These are phyloP conservation scores for Chiloscyllium plagiosum DNA, from an alignment of 2,113 vertebrate genomes.

Conservation along the genomic window DNA sequence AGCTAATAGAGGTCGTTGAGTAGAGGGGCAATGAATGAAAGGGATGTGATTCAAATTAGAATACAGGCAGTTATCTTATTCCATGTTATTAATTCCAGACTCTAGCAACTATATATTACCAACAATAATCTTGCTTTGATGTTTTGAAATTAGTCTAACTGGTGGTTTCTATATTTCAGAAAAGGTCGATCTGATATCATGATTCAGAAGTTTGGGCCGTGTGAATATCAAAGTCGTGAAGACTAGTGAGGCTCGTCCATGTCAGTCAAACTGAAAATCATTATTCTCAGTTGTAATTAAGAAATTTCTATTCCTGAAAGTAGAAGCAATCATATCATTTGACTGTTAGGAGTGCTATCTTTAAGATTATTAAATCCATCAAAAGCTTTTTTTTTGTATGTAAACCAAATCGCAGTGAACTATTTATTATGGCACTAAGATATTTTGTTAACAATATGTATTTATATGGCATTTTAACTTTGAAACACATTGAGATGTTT, in stretches of 20 bases:
- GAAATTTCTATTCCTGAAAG: background rate
- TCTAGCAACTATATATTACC: background rate
- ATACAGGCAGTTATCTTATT: background rate
- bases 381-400: constrained; percentile 15
- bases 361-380: constrained; percentile 4
- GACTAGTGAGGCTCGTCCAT: background rate
- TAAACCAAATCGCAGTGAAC: background rate
- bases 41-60: background rate
- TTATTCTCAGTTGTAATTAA: constrained; percentile 8
- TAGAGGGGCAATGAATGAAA: background rate
- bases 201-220: constrained; percentile 26
- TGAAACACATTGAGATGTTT: background rate
- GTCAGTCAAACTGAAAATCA: background rate
- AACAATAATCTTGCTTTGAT: background rate
- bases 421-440: background rate
- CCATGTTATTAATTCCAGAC: background rate
- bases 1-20: background rate
- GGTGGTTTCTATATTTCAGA: constrained; percentile 15
- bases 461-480: background rate
- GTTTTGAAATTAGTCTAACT: background rate
- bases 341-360: background rate
- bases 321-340: background rate
- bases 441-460: background rate
- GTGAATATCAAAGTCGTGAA: background rate
- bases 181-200: background rate